Base-by-base conservation (phyloP, 2,113 vertebrate species). In the Leiothrix lutea region DNA sequence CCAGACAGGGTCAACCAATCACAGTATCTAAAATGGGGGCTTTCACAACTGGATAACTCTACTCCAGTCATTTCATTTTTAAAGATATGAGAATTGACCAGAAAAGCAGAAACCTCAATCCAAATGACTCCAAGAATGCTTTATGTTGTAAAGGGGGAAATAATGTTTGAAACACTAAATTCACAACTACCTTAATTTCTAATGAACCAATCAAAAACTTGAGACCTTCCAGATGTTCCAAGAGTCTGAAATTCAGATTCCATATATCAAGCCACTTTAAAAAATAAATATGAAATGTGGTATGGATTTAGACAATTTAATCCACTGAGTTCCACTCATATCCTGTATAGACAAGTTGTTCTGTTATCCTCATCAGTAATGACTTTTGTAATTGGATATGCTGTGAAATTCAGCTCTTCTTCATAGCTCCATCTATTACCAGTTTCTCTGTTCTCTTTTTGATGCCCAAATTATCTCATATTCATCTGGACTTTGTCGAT, bases 401-500 rank as follows among this genome's bases (percentile, higher is more conserved):
- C 25, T 75, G 70, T 83, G 56, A 95, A 95, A 94, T 89, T 90
- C 77, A 94, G 66, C n/a, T 95, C 78, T 92, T 94, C 88, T 92
- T 87, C 88, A 88, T 83, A 78, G 35, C 17, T 92, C 45, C 66
- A 80, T 81, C 42, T 92, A 86, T 67, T 89, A 69, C 54, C 60
- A 86, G 50, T 62, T 94, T 94, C 56, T 88, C 54, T 86, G 65
- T 66, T 95, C 75, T 88, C 79, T 82, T 85, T 94, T 64, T 42
- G 80, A 67, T 78, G 85, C 66, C 62, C 54, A 79, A 92, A 95
- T 96, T 90, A 89, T 94, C 78, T 95, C 48, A 19, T 71, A 93
- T 91, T 97, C 96, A 95, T 94, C 88, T 96, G 93, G 90, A 96
- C 94, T 94, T 92, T 77, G 67, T 93, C 79, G 72, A 88, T 64